Base-by-base conservation (phyloP, 2,113 vertebrate genomes). In the Nanorana parkeri region DNA sequence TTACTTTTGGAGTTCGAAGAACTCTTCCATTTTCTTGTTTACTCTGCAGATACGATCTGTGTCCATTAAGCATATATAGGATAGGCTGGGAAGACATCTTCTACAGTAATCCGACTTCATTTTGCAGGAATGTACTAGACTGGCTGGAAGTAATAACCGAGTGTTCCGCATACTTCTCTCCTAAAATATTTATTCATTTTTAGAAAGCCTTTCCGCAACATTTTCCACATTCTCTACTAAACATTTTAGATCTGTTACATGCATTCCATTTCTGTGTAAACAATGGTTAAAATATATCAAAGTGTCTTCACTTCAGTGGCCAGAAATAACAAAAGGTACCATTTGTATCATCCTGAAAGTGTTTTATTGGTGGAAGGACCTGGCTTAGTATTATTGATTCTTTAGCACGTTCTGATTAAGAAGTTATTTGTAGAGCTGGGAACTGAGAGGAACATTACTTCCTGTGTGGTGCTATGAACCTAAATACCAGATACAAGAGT, bases 181-280 rank as follows among this genome's bases (percentile, higher is more conserved):
- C 68, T 73, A 72, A 73, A 73, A 81, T 81, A 81, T 81, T 81
- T 72, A 73, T 80, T 80, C 78, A 63, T 72, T 80, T 69, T 47
- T 58, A 71, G 32, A 79, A 54, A 69, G 41, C 20, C 32, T 72
- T 80, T 80, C 68, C 67, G 21, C 68, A 81, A 54, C 68, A 81
- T 81, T 81, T 73, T 73, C 79, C 68, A 61, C 79, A 81, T 81
- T 72, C 68, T 81, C 60, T n/a, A 32, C 23, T 55, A 67, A 67
- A 68, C 24, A 21, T 68, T 28, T 23, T 19, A 78, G 29, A 54
- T 58, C 64, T 78, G 51, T 11, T 47, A 47, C 52, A 58, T 68
- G 32, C 51, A 54, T 56, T 78, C 77, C 77, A 58, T 19, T 41
- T 32, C 52, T 78, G 26, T 36, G 54, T 32, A 78, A 78, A 58